Evolutionary conservation across 2,888 invertebrate genomes (phyloP), one percentile per base, ranked within the genome.

Genomic region (Drosophila niveifrons): DNA sequence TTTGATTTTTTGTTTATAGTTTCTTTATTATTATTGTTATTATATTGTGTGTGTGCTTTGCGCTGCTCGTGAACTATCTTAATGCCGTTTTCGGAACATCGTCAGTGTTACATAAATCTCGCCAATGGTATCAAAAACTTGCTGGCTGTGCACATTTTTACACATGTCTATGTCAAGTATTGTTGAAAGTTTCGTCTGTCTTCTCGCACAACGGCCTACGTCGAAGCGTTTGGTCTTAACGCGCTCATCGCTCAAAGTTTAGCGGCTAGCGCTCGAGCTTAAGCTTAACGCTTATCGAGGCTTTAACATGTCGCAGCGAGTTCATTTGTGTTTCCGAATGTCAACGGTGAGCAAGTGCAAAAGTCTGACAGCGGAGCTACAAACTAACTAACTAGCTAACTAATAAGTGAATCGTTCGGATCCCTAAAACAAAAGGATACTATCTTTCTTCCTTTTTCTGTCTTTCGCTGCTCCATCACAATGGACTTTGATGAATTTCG

Each of bases 401-500:
- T 23, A 23, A 23, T 2, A 23, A 28, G 13, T 53, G n/a, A 46
- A 31, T 34, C 29, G 2, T 28, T 13, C 18, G 8, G 1, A 64
- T 68, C 23, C 31, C n/a, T 10, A n/a, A 10, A 17, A 7, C 43
- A 3, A 36, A 36, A 82, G 77, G 74, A 83, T 61, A 59, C 11
- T 7, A 31, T 28, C 31, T 7, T 29, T 11, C 23, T 29, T 18
- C 34, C 15, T 43, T 18, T 63, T 55, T 15, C 64, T 36, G 11
- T 44, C 2, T 43, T n/a, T 15, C 39, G 39, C 39, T 34, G 18
- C 2, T 70, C 11, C 17, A 34, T 44, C 81, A 80, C 29, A 50
- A 97, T 97, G 97, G 95, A 97, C 92, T 94, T 94, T 28, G 93
- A 95, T 82, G 94, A 96, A 90, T 97, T 97, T 92, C 94, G 95